phyloP scores from a whole-genome alignment of 2,888 invertebrate genomes.

The Eupithecia subfuscata region DNA sequence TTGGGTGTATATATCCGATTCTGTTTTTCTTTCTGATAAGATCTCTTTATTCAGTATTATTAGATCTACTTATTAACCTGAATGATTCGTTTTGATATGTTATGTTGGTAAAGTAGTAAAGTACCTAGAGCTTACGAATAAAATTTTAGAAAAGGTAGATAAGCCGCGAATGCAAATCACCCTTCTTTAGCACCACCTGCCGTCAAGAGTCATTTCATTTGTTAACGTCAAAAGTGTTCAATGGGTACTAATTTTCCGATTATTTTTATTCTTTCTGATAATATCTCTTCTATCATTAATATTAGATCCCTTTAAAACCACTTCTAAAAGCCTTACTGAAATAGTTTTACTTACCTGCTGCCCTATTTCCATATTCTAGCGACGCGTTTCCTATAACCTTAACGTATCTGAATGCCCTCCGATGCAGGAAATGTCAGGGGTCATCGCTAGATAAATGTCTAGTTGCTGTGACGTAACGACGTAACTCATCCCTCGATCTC shows the following conservation, averaged over 20 bases:
- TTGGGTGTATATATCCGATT: neutral
- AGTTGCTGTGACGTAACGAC: slow-evolving; percentile 3
- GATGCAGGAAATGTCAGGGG: slow-evolving; percentile 30
- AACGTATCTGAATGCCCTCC: neutral
- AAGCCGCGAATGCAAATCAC: no score
- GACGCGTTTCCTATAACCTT: neutral
- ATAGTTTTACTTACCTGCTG: neutral
- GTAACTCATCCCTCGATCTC: neutral
- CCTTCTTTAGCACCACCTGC: no score
- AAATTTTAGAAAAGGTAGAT: no score
- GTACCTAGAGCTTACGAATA: no score
- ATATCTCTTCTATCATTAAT: neutral
- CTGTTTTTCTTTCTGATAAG: neutral
- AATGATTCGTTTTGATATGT: no score
- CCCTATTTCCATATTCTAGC: neutral
- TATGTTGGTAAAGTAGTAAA: no score
- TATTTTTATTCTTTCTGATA: neutral
- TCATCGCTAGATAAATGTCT: slow-evolving; percentile 16
- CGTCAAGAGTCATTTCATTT: no score
- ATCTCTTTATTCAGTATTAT: neutral
- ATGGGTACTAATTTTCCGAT: no score
- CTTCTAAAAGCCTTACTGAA: neutral
- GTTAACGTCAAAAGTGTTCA: no score
- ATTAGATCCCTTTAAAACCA: neutral
- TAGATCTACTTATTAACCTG: no score